Evolutionary conservation across 2,113 vertebrate genomes (phyloP).

Genomic region (Ornithorhynchus anatinus): DNA sequence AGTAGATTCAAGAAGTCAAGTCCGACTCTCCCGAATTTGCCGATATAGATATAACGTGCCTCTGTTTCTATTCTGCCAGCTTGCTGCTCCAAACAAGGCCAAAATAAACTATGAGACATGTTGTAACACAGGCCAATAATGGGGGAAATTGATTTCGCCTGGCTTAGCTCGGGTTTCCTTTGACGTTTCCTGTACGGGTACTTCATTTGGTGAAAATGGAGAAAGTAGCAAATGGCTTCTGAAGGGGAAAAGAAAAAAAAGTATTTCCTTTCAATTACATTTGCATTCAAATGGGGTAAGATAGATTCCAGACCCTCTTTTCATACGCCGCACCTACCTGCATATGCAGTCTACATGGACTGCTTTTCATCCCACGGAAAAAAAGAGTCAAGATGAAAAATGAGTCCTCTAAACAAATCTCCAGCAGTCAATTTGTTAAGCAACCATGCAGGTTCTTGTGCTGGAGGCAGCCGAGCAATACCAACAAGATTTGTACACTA

Average conservation of each 20-base stretch:
- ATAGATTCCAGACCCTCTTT: slow-evolving; percentile 32
- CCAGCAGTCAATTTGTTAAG: slow-evolving; percentile 55
- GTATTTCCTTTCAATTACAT: slow-evolving; percentile 34
- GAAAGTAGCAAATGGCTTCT: not conserved
- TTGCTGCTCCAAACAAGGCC: no score
- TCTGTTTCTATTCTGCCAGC: no score
- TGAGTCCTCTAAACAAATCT: slow-evolving; percentile 32
- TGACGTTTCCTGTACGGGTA: not conserved
- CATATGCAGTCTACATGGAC: slow-evolving; percentile 4
- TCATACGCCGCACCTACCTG: slow-evolving; percentile 6
- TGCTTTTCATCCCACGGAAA: slow-evolving; percentile 33
- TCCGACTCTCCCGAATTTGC: no score
- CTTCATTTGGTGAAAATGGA: slow-evolving; percentile 26
- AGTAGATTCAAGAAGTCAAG: no score
- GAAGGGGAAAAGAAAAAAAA: no score
- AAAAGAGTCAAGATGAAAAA: slow-evolving; percentile 50
- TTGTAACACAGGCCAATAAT: accelerated
- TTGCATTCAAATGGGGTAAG: slow-evolving; percentile 59
- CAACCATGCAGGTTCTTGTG: slow-evolving; percentile 11
- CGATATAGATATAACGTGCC: no score
- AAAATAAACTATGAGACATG: no score
- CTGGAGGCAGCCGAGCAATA: slow-evolving; percentile 23
- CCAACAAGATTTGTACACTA: slow-evolving; percentile 7
- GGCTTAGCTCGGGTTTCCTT: not conserved
- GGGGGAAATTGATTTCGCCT: accelerated